Evolutionary conservation across 2,797 vertebrate genomes (phyloP).

Genomic region (Antennarius maculatus): DNA sequence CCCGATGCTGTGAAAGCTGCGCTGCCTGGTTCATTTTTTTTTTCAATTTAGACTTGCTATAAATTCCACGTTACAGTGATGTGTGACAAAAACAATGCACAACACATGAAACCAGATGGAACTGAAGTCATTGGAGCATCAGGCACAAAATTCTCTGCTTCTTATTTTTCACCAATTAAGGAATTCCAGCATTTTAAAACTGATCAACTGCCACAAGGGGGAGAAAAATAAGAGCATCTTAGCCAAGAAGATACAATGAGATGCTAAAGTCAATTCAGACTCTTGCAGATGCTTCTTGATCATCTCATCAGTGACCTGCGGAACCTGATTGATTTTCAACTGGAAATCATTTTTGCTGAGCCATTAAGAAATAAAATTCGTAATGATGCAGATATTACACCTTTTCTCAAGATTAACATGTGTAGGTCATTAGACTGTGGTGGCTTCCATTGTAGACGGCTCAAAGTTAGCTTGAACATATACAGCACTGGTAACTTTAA

Average conservation of each 20-base stretch:
- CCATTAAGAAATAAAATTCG: neutral
- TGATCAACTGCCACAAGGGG: neutral
- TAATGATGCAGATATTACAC: too few relatives aligned
- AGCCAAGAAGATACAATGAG: neutral
- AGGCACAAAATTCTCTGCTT: neutral
- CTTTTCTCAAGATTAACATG: too few relatives aligned
- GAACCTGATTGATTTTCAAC: neutral
- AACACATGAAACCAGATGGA: conserved; percentile 13
- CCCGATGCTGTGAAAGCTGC: neutral
- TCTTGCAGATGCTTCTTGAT: neutral
- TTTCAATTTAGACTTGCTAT: conserved; percentile 6
- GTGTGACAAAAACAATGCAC: conserved; percentile 4
- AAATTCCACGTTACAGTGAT: neutral
- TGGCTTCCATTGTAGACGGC: too few relatives aligned
- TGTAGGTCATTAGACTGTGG: too few relatives aligned
- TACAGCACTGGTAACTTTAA: conserved; percentile 31
- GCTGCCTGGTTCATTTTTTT: conserved; percentile 15
- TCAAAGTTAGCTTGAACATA: too few relatives aligned
- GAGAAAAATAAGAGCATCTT: neutral
- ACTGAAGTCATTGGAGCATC: neutral
- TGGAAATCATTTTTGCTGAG: neutral
- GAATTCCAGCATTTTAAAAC: neutral
- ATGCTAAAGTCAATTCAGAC: neutral
- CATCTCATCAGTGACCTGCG: neutral
- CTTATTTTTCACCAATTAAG: neutral